Evolutionary conservation across 2,113 vertebrate genomes (phyloP).

Genomic region (Suricata suricatta): DNA sequence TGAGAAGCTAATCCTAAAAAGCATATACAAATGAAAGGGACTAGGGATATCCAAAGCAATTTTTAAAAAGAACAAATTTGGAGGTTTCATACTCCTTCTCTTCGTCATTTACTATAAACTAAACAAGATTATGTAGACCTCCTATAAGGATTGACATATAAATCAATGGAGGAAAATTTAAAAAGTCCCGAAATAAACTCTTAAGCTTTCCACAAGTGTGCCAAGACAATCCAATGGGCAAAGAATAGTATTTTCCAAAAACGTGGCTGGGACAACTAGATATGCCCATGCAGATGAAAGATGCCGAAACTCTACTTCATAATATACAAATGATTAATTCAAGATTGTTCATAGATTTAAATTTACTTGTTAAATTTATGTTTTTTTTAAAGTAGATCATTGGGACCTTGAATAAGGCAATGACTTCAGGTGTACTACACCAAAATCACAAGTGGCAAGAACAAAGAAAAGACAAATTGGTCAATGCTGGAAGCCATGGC

Average conservation of each 20-base stretch:
- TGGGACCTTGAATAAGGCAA: not conserved
- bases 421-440: not conserved
- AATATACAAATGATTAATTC: not conserved
- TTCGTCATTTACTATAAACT: not conserved
- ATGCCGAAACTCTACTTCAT: not conserved
- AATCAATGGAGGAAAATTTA: not conserved
- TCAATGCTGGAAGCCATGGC: too few relatives aligned
- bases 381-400: not conserved
- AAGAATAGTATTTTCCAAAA: not conserved
- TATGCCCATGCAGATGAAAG: not conserved
- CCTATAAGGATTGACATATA: not conserved
- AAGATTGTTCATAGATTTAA: not conserved
- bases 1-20: not conserved
- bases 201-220: not conserved
- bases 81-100: not conserved
- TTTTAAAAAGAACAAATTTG: not conserved
- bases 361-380: not conserved
- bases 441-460: not conserved
- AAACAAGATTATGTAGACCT: not conserved
- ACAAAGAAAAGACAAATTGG: not conserved
- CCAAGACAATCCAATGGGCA: not conserved
- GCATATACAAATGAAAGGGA: not conserved
- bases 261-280: not conserved
- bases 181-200: not conserved
- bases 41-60: not conserved